Evolutionary conservation across 1,140 invertebrate species (phyloP).

Genomic region (Dreissena rostriformis): DNA sequence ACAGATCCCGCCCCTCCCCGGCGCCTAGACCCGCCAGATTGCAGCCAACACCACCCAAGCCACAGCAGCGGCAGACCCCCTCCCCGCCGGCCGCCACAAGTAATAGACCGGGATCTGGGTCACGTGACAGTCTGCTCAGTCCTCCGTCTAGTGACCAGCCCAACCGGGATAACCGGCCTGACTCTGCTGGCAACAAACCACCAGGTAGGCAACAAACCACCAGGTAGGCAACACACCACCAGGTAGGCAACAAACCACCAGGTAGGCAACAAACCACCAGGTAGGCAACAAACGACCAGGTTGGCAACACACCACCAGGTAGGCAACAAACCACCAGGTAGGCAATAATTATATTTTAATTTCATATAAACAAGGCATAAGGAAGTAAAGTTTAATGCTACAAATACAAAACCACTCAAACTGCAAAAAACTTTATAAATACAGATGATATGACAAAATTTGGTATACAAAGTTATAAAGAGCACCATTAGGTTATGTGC

Average conservation of each 20-base stretch:
- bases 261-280: too few species aligned
- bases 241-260: too few species aligned
- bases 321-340: too few species aligned
- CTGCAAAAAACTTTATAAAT: too few species aligned
- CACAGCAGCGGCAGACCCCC: constrained; percentile 37
- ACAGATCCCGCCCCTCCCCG: constrained; percentile 51
- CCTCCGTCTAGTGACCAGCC: constrained; percentile 35
- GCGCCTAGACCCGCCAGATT: constrained; percentile 59
- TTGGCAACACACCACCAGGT: not conserved
- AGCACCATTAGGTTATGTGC: too few species aligned
- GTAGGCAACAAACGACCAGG: constrained; percentile 32
- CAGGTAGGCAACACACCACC: not conserved
- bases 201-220: constrained; percentile 60
- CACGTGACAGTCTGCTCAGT: constrained; percentile 31
- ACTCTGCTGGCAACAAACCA: constrained; percentile 60
- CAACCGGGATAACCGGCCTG: constrained; percentile 52
- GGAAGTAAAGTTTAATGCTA: too few species aligned
- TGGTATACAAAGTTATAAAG: too few species aligned
- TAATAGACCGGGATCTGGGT: constrained; percentile 63
- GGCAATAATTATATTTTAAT: too few species aligned
- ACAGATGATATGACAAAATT: too few species aligned
- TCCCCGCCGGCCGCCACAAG: constrained; percentile 23
- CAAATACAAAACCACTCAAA: too few species aligned
- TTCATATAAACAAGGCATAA: too few species aligned
- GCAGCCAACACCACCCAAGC: constrained; percentile 60